Evolutionary conservation across 1,140 invertebrate genomes (phyloP).

Genomic region (Limonius californicus): DNA sequence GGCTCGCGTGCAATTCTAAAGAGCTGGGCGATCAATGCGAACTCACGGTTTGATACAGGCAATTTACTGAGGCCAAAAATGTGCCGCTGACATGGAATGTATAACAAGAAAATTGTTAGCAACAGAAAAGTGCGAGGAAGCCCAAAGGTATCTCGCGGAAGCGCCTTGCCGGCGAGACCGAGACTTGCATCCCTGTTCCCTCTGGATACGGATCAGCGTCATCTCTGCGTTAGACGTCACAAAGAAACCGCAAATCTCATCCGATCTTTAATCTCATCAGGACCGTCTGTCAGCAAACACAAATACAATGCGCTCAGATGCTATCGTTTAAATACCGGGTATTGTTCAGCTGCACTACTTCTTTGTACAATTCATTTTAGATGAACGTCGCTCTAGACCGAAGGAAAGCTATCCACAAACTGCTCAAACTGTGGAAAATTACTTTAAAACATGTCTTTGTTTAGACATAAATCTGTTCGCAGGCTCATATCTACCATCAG

Average conservation of each 20-base stretch:
- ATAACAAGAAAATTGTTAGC: neutral
- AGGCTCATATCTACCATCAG: too few relatives aligned
- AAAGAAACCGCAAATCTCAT: neutral
- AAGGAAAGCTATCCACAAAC: too few relatives aligned
- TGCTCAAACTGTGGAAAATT: too few relatives aligned
- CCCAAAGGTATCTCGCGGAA: neutral
- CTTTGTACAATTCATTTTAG: neutral
- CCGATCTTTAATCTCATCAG: neutral
- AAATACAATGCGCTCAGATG: neutral
- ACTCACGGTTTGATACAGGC: slow-evolving; percentile 26
- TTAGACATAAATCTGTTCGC: too few relatives aligned
- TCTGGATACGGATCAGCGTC: neutral
- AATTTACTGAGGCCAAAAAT: slow-evolving; percentile 25
- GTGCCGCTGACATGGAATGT: slow-evolving; percentile 21
- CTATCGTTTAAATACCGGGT: slow-evolving; percentile 5
- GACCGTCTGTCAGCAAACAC: neutral
- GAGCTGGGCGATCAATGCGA: neutral
- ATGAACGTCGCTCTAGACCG: too few relatives aligned
- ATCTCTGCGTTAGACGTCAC: neutral
- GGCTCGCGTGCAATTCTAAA: slow-evolving; percentile 23
- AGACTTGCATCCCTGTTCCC: neutral
- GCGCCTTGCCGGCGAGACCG: neutral
- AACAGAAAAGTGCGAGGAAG: too few relatives aligned
- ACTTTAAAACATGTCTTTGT: too few relatives aligned
- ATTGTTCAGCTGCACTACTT: neutral